Conservation (phyloP, 64 coral and sea anemone genomes). For the Hydrozoanthus tunicans region DNA sequence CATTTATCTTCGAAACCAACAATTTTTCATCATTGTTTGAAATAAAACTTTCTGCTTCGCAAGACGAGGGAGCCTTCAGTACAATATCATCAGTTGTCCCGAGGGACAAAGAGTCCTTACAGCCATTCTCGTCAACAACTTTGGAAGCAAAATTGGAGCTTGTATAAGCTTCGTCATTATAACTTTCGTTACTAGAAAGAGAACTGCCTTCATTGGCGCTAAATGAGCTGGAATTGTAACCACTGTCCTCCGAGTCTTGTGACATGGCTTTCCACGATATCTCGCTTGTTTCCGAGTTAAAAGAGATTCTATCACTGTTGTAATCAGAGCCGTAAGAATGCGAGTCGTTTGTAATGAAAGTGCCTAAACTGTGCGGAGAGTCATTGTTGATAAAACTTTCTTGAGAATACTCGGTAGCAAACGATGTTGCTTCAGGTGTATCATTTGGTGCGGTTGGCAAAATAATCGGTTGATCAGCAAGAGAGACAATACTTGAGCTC, state of each 20-base stretch:
- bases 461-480: slow-evolving; percentile 13
- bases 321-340: background rate
- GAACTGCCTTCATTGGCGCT: background rate
- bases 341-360: background rate
- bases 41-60: background rate
- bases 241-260: slow-evolving; percentile 28
- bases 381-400: background rate
- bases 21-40: background rate
- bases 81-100: no score
- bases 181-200: background rate
- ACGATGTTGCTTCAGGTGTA: no score
- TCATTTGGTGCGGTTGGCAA: background rate
- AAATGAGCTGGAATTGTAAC: background rate
- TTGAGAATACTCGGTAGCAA: background rate
- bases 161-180: background rate
- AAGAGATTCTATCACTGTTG: slow-evolving; percentile 18
- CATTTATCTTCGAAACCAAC: background rate
- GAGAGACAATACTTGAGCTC: background rate
- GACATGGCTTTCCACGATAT: slow-evolving; percentile 52
- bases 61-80: no score
- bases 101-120: background rate
- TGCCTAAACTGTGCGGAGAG: background rate
- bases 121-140: no score
- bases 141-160: no score
- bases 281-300: slow-evolving; percentile 29